Evolutionary conservation across 2,113 vertebrate genomes (phyloP).

Genomic region (Equus quagga): DNA sequence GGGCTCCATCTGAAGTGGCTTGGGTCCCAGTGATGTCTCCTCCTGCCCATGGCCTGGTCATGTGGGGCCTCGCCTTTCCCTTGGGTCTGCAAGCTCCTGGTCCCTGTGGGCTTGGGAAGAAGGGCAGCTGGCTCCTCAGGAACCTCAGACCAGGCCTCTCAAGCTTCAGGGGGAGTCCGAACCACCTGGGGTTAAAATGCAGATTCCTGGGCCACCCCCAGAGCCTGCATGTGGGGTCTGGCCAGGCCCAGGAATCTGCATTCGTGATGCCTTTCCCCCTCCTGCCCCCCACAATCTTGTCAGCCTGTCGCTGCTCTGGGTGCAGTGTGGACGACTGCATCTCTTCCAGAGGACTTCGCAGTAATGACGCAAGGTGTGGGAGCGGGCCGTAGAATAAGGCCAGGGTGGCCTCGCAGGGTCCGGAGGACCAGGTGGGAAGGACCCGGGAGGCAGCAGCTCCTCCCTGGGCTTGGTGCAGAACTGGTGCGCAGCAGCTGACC

Average conservation of each 20-base stretch:
- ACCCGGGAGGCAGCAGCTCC: neutral
- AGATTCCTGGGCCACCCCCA: neutral
- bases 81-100: neutral
- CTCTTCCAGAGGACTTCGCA: neutral
- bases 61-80: neutral
- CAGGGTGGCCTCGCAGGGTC: neutral
- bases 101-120: neutral
- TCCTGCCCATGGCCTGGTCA: neutral
- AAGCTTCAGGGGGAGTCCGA: neutral
- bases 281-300: rapidly evolving
- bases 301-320: neutral
- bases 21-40: neutral
- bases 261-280: rapidly evolving
- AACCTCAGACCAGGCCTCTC: neutral
- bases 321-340: neutral
- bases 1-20: neutral
- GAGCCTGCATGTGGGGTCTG: neutral
- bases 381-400: neutral
- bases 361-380: neutral
- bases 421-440: neutral
- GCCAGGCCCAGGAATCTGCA: neutral
- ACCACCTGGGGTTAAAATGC: neutral
- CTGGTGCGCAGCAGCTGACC: neutral
- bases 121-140: neutral
- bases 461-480: neutral